Evolutionary conservation across 2,888 invertebrate species (phyloP), one percentile per base, ranked within the genome.

Genomic region (Apotomis turbidana): DNA sequence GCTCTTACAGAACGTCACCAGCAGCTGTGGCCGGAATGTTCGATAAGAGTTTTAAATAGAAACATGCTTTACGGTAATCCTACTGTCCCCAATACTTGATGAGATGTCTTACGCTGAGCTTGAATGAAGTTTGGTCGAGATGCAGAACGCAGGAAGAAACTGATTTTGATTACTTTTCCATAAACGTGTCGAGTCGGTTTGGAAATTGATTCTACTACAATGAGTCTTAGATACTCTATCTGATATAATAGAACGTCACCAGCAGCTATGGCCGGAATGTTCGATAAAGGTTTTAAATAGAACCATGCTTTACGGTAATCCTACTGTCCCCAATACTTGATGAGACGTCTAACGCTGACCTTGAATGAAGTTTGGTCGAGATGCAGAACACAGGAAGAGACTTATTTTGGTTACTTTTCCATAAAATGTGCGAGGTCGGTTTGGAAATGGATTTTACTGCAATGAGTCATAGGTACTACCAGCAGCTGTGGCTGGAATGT

Each of bases 231-330:
- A 27, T 27, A 27, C 27, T 27, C 27, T 27, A 27, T 27, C 27
- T 27, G 27, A 1, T 27, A 27, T 27, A 27, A 27, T 84, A 83
- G 82, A 74, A 80, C 84, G 86, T 85, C 87, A 86, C 80, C 78
- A 81, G 78, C 90, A 88, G 88, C 85, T 86, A 87, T 77, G 75
- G 51, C 68, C 60, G 62, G 70, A 73, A 66, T 38, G 49, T 55
- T 15, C 36, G 27, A 27, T 27, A 84, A 84, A 83, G 82, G 83
- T 86, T 86, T 90, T 87, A 89, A 90, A 88, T 87, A 86, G 88
- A 88, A 85, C 90, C 87, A 88, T 84, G 83, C 84, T 86, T 86
- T 83, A 83, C 86, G 87, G 83, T 88, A 87, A 88, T 87, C 88
- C 83, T 78, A 77, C 80, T 83, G 83, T 85, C 81, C 78, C 81